Base-by-base conservation (phyloP, 2,797 vertebrate species). In the Anomalospiza imberbis region DNA sequence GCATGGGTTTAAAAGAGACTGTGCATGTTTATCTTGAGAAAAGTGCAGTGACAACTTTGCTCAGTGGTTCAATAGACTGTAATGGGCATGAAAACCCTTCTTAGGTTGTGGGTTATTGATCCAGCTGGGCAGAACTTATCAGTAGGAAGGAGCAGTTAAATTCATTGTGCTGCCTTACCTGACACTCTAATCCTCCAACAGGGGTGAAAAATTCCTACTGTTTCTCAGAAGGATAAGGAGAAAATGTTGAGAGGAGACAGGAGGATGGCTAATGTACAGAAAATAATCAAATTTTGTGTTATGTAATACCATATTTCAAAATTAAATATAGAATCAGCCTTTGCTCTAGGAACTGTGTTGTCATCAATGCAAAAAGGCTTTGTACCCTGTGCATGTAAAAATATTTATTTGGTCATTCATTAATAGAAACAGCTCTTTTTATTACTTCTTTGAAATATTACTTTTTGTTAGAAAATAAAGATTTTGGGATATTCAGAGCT, bases 41-140 rank as follows among this genome's bases (percentile, higher is more conserved):
- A 73, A 66, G 55, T 34, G 29, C 22, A 76, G 90, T 76, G 90
- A 79, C 77, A 90, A 34, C 71, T 87, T 81, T 72, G 60, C 93
- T 58, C 67, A 25, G 63, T 75, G 77, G 36, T 88, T 96, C 94
- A 95, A 65, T 76, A 91, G 92, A 22, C 57, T 5, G 1, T 89
- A 85, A 68, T 79, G 86, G 71, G 57, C 72, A 40, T 58, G 45
- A 89, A 93, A 95, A 44, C 53, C 77, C 57, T 76, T 66, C 85
- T 82, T 71, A 73, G 77, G 66, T 60, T 67, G 77, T 83, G 71
- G 58, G 11, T 85, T 95, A 93, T 96, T 80, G 96, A 91, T 93
- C 63, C 61, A 73, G 45, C 29, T 29, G 42, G 57, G 71, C 15
- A 89, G 66, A 65, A 87, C 31, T 93, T 91, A 70, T 15, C 71